These are phyloP conservation scores for Phalacrocorax carbo DNA, from an alignment of 2,113 vertebrate genomes.

Conservation along the genomic window DNA sequence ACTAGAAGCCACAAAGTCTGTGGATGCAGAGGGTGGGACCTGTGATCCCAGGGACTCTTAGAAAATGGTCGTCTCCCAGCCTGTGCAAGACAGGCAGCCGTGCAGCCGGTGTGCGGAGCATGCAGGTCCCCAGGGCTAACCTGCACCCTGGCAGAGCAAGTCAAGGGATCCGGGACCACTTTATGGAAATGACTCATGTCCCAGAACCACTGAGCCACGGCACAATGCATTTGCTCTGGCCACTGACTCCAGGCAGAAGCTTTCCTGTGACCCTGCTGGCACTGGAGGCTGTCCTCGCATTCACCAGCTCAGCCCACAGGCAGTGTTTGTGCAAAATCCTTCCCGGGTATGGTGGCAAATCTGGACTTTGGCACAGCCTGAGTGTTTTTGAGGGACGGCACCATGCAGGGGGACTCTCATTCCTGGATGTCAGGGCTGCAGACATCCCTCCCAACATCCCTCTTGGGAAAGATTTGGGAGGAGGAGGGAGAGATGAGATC, in stretches of 20 bases:
- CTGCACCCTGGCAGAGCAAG: neutral
- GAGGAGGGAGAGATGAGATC: neutral
- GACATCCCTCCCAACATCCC: neutral
- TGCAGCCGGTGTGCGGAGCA: rapidly evolving
- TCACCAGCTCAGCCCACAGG: neutral
- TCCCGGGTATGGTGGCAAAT: neutral
- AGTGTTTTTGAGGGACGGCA: neutral
- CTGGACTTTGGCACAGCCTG: neutral
- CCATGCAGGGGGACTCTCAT: rapidly evolving
- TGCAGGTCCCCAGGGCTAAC: too few species aligned
- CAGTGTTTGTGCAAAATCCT: neutral
- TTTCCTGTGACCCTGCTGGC: neutral
- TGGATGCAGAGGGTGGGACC: neutral
- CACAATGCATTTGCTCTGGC: neutral
- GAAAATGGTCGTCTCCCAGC: neutral
- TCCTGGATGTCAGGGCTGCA: neutral
- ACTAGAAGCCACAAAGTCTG: neutral
- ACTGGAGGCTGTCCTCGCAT: rapidly evolving
- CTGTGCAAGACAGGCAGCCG: neutral
- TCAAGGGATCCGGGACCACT: neutral
- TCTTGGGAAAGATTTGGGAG: neutral
- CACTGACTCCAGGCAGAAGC: neutral
- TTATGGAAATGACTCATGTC: too few species aligned
- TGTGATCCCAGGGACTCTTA: neutral
- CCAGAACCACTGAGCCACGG: rapidly evolving